Base-by-base conservation (phyloP, 2,888 invertebrate genomes). In the Drosophila anomelani region DNA sequence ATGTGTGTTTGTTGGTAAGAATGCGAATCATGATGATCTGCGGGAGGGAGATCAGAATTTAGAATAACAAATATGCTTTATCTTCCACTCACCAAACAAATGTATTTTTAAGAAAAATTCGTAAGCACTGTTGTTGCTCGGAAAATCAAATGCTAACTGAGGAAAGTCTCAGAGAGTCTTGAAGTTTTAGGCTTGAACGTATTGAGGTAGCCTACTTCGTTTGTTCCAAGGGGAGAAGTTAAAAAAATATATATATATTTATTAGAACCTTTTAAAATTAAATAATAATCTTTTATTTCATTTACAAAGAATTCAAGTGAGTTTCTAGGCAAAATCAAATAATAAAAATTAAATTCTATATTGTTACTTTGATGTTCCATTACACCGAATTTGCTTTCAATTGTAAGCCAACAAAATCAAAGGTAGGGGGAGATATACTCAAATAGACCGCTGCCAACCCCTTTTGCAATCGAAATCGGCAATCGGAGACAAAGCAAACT, bases 1-100 rank as follows among this genome's bases (percentile, higher is more conserved):
- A 17, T 15, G 38, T 44, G 20, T 54, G 63, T 3, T 34, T 78
- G 1, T 39, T 56, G 4, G 20, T 15, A 6, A 88, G 23, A n/a
- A 78, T n/a, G 20, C 86, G 76, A 34, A 75, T 60, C 83, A 80
- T 83, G 61, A 60, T 76, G 82, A 88, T 77, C 49, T 66, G 5
- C 0, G 58, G 57, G 6, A 8, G n/a, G 13, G 1, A 38, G 3
- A 17, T 29, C 23, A n/a, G 1, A 38, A 23, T 12, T n/a, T 0
- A 1, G 9, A 1, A 8, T 20, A 12, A 12, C 1, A 17, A 0
- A 15, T 15, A 5, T 10, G 20, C 15, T 6, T 15, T 20, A 1
- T 5, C 1, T 5, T 4, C 0, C 4, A 58, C 60, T 58, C n/a
- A 60, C 60, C 39, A 2, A 13, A n/a, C 20, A 12, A n/a, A 29